These are phyloP conservation scores for Agonopterix subpropinquella DNA, from an alignment of 2,888 invertebrate species.

Conservation along the genomic window DNA sequence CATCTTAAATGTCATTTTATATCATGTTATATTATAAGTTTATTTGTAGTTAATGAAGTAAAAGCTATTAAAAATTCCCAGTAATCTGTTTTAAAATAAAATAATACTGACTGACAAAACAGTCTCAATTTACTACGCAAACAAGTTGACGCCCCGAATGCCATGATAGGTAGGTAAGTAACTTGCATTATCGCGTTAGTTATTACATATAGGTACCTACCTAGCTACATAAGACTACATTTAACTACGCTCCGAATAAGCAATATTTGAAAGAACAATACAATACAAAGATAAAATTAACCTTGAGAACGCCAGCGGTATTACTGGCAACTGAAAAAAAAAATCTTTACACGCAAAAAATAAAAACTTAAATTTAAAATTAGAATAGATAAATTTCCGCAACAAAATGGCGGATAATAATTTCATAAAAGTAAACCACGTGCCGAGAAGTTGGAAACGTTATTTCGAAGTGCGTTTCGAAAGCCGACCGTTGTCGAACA, in stretches of 20 bases:
- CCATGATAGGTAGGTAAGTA: not conserved
- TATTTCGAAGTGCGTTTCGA: constrained; percentile 58
- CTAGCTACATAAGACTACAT: too few relatives aligned
- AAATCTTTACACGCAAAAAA: not conserved
- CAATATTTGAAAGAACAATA: not conserved
- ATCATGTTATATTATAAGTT: too few relatives aligned
- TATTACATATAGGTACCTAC: too few relatives aligned
- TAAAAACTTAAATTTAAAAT: not conserved
- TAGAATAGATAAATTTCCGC: not conserved
- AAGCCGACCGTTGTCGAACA: constrained; percentile 47
- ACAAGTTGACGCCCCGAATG: not conserved
- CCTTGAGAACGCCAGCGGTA: not conserved
- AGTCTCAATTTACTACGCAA: not conserved
- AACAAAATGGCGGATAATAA: constrained; percentile 36
- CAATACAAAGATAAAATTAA: not conserved
- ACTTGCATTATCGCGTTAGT: not conserved
- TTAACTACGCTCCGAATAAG: too few relatives aligned
- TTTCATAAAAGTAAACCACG: constrained; percentile 28
- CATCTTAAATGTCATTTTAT: too few relatives aligned
- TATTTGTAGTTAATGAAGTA: too few relatives aligned
- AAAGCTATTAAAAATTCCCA: too few relatives aligned
- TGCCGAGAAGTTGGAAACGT: constrained; percentile 33
- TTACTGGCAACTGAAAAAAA: not conserved
- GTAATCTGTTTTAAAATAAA: too few relatives aligned
- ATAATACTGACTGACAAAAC: too few relatives aligned